A percentile compares a stretch with the other conserved stretches of the same genome.
These are phyloP conservation scores for Alloscopus bannaensis DNA, from an alignment of 2,888 invertebrate species.

Conservation along the genomic window DNA sequence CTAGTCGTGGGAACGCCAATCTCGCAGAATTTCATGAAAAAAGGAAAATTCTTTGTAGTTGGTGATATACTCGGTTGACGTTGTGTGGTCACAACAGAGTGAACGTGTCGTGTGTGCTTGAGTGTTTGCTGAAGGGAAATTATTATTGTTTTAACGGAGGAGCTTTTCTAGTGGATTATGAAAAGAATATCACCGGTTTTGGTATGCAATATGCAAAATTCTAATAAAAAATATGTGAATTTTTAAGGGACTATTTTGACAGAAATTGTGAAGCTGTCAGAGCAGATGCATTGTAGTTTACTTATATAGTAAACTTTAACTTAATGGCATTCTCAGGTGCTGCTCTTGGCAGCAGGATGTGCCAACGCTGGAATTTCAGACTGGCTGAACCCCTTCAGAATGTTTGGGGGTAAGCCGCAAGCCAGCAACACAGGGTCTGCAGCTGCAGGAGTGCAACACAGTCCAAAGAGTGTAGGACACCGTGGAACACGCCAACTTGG, in stretches of 20 bases:
- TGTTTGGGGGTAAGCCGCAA: conserved; percentile 42
- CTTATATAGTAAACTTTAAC: not conserved
- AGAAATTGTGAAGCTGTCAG: not conserved
- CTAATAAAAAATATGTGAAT: not conserved
- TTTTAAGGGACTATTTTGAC: not conserved
- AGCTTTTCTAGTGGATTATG: conserved; percentile 36
- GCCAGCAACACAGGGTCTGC: conserved; percentile 2
- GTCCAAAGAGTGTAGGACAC: conserved; percentile 31
- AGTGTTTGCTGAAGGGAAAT: not conserved
- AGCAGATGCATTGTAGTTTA: not conserved
- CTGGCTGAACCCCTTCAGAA: conserved; percentile 50
- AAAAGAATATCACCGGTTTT: conserved; percentile 53
- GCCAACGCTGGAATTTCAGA: conserved; percentile 54
- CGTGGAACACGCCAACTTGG: conserved; percentile 34
- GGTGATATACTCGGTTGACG: not conserved
- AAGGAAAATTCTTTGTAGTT: conserved; percentile 24
- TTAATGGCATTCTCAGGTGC: conserved; percentile 41
- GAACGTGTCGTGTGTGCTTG: conserved; percentile 9
- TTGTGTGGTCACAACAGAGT: conserved; percentile 16
- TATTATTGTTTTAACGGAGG: not conserved
- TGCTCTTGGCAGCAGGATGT: conserved; percentile 57
- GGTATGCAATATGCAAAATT: too few species aligned
- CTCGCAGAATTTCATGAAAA: too few species aligned
- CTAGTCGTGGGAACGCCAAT: too few species aligned
- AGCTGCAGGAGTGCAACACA: conserved; percentile 18